phyloP scores from a whole-genome alignment of 2,888 invertebrate species.

The Celastrina argiolus region DNA sequence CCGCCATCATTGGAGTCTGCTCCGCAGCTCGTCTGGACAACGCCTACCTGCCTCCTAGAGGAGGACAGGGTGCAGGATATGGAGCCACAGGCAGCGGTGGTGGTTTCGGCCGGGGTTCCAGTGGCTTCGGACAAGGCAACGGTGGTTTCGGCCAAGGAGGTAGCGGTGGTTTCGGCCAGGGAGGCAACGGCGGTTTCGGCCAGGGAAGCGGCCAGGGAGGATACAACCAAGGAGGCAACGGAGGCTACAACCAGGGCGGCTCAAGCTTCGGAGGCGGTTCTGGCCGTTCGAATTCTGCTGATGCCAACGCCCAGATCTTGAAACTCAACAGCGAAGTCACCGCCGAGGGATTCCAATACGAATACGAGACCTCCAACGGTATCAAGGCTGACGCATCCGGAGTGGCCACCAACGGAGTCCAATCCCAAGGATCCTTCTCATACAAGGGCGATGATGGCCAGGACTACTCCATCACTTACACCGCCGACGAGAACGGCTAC shows the following conservation, averaged over 20 bases:
- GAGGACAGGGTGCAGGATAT: conserved; percentile 61
- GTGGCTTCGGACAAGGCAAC: conserved; percentile 29
- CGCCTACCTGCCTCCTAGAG: conserved; percentile 71
- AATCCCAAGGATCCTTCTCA: conserved; percentile 68
- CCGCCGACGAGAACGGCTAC: conserved; percentile 72
- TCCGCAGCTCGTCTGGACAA: conserved; percentile 70
- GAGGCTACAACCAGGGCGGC: conserved; percentile 34
- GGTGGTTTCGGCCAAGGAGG: conserved; percentile 37
- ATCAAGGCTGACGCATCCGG: conserved; percentile 70
- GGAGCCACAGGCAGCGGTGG: conserved; percentile 42
- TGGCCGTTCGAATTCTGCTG: conserved; percentile 47
- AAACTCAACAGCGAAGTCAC: conserved; percentile 65
- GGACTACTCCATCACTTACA: conserved; percentile 71
- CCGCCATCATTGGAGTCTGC: conserved; percentile 65
- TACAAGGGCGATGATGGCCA: conserved; percentile 74
- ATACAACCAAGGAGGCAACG: conserved; percentile 32
- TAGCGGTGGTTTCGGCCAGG: conserved; percentile 36
- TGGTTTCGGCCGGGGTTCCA: conserved; percentile 30
- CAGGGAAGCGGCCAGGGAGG: conserved; percentile 30
- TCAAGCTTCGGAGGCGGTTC: conserved; percentile 36
- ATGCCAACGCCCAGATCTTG: conserved; percentile 64
- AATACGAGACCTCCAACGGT: conserved; percentile 71
- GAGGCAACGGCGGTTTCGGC: conserved; percentile 33
- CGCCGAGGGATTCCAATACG: conserved; percentile 67
- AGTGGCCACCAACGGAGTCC: conserved; percentile 68